Base-by-base conservation (phyloP, 2,113 vertebrate species). In the Gymnarchus niloticus region DNA sequence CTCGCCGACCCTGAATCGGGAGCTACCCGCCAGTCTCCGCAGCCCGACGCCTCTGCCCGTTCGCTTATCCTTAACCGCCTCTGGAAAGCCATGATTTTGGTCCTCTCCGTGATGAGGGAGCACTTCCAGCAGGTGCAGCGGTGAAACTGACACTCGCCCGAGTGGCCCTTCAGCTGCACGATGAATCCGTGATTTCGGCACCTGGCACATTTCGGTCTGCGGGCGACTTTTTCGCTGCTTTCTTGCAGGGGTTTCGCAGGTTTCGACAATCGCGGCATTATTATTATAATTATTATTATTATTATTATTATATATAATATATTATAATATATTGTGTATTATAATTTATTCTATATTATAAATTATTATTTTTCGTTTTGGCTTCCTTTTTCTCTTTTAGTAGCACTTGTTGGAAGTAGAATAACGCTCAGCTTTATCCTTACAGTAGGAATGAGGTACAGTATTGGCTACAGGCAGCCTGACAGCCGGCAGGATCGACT, bases 101-200 rank as follows among this genome's bases (percentile, higher is more conserved):
- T 95, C 76, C 95, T 92, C 88, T 96, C 93, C 0, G 92, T 88
- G 87, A 97, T 95, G 61, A 96, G 93, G 37, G 88, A 88, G 41
- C 96, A 97, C 88, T 97, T 97, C 73, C 95, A 92, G 37, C 96
- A 97, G 46, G 57, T 51, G 90, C 96, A 97, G 5, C 87, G 87
- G 87, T 94, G 93, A 93, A 95, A 97, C 86, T 86, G 92, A 76
- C 96, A 97, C 6, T 91, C 92, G 3, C 94, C 95, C 0, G 93
- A 87, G 0, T 97, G 96, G 69, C 96, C 96, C 86, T 96, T 96
- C 84, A 96, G 92, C 0, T 92, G 93, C 54, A 96, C 96, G 87
- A 94, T 86, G 14, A 95, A 93, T 25, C 96, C 96, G 0, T 97
- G 96, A 89, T 97, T 96, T 6, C 96, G 90, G 90, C 96, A 97